Conservation (phyloP, 2,797 vertebrate genomes). For the Uromys caudimaculatus region DNA sequence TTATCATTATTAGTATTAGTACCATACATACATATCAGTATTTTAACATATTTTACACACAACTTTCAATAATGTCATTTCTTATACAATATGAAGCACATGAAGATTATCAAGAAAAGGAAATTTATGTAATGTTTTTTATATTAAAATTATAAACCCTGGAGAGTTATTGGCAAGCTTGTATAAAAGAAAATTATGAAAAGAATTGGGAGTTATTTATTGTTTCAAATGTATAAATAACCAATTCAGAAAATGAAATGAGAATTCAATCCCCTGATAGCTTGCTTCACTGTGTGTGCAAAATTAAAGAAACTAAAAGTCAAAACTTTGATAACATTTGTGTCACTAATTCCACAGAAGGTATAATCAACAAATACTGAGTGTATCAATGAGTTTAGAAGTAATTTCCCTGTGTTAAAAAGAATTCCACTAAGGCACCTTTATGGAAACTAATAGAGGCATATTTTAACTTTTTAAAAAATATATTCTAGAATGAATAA, state of each 20-base stretch:
- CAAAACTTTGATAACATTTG: slow-evolving; percentile 50
- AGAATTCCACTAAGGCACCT: background rate
- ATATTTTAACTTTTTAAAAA: slow-evolving; percentile 61
- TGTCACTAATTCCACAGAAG: slow-evolving; percentile 44
- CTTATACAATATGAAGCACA: slow-evolving; percentile 41
- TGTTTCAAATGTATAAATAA: slow-evolving; percentile 12
- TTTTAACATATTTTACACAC: slow-evolving; percentile 13
- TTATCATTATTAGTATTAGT: slow-evolving; percentile 22
- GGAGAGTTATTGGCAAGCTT: background rate
- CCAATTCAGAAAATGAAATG: slow-evolving; percentile 1
- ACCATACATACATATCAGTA: background rate
- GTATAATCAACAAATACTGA: background rate
- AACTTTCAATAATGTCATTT: slow-evolving; percentile 45
- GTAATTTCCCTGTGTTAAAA: slow-evolving; percentile 44
- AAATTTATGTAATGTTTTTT: slow-evolving; percentile 16
- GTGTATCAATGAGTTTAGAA: background rate
- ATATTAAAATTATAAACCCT: background rate
- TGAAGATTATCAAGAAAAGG: background rate
- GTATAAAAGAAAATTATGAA: background rate
- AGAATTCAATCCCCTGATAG: background rate
- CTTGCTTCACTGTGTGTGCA: background rate
- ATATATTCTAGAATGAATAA: slow-evolving; percentile 42
- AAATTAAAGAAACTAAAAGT: background rate
- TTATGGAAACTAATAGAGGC: slow-evolving; percentile 27
- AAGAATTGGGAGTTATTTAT: background rate